A percentile compares a stretch with the other conserved stretches of the same genome.
phyloP scores from a whole-genome alignment of 2,888 invertebrate genomes.

The Papilio gigon region DNA sequence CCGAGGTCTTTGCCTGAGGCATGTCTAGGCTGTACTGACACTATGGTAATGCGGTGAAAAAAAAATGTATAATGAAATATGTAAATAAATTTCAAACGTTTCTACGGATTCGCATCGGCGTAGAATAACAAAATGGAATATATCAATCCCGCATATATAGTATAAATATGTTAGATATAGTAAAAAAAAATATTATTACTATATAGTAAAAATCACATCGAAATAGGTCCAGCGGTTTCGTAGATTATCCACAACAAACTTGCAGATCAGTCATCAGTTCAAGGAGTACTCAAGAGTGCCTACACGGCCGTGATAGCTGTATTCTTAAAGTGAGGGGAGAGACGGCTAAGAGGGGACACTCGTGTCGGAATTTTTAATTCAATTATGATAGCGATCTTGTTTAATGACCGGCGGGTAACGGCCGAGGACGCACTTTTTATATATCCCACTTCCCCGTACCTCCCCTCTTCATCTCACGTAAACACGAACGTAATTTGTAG shows the following conservation, averaged over 20 bases:
- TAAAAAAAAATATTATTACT: too few species aligned
- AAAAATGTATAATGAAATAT: background rate
- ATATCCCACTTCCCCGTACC: constrained; percentile 51
- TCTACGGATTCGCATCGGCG: too few species aligned
- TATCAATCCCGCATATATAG: too few species aligned
- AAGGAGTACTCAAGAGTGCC: constrained; percentile 22
- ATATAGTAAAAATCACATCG: too few species aligned
- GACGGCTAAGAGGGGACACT: constrained; percentile 54
- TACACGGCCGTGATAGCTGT: constrained; percentile 29
- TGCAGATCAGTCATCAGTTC: constrained; percentile 17
- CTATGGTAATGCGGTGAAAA: background rate
- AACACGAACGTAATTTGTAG: constrained; percentile 37
- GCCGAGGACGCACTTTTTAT: constrained; percentile 36
- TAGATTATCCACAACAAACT: too few species aligned
- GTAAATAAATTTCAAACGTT: too few species aligned
- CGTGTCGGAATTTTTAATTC: constrained; percentile 83
- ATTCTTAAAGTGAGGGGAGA: constrained; percentile 24
- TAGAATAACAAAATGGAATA: too few species aligned
- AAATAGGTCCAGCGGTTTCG: too few species aligned
- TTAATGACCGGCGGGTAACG: constrained; percentile 66
- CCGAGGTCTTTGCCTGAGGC: constrained; percentile 15
- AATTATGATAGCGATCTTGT: constrained; percentile 82
- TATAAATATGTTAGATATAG: too few species aligned
- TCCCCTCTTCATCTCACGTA: constrained; percentile 42
- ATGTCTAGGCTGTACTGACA: background rate